phyloP scores from a whole-genome alignment of 1,140 invertebrate genomes.

The Vanessa atalanta region DNA sequence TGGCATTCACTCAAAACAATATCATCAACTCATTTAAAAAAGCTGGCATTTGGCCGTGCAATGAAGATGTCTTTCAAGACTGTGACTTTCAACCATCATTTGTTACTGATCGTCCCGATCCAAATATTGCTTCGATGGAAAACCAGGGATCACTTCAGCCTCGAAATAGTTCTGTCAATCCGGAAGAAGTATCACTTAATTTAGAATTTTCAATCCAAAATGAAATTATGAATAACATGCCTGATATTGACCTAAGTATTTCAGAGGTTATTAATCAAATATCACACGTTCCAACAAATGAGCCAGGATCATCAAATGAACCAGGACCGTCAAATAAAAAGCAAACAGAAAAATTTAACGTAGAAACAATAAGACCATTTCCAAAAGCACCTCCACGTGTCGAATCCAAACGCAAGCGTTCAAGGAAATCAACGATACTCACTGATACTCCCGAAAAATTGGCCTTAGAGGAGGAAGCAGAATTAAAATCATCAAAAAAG shows the following conservation, averaged over 20 bases:
- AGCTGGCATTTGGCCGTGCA: conserved; percentile 34
- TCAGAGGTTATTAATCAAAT: conserved; percentile 12
- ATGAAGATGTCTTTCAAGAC: conserved; percentile 35
- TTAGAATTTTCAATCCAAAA: conserved; percentile 11
- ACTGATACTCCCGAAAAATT: no score
- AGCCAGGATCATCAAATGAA: conserved; percentile 5
- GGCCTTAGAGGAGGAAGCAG: no score
- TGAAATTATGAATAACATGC: conserved; percentile 10
- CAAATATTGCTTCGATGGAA: conserved; percentile 18
- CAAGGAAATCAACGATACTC: no score
- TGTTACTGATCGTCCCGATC: conserved; percentile 40
- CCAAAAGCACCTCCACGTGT: conserved; percentile 21
- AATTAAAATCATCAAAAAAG: no score
- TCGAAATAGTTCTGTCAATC: conserved; percentile 13
- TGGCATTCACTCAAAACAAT: conserved; percentile 24
- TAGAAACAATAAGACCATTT: conserved; percentile 16
- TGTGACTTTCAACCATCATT: conserved; percentile 33
- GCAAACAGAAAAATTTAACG: conserved; percentile 4
- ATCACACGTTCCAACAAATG: conserved; percentile 6
- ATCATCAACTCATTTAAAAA: conserved; percentile 35
- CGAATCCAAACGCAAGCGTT: conserved; percentile 12
- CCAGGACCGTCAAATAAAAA: conserved; percentile 9
- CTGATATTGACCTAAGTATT: conserved; percentile 15
- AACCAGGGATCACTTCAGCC: conserved; percentile 19
- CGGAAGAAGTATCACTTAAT: conserved; percentile 12